Evolutionary conservation across 2,888 invertebrate species (phyloP), one percentile per base, ranked within the genome.

Genomic region (Ametastegia equiseti): DNA sequence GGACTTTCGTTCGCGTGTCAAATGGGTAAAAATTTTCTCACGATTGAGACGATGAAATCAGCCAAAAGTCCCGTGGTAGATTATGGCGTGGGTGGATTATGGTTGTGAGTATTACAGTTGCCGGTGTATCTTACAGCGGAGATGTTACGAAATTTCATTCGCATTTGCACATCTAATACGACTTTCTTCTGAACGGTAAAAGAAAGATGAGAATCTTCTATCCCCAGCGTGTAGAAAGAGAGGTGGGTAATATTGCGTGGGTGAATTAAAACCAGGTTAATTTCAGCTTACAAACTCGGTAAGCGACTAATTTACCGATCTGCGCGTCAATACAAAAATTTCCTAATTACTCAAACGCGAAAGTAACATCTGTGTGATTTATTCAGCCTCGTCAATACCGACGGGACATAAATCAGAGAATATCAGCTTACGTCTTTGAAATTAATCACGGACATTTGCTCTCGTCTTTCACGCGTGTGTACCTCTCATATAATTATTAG

Each of bases 61-160:
- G 30, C 60, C 19, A 23, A 54, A 9, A 54, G 30, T 71, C n/a
- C n/a, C n/a, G n/a, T n/a, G n/a, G n/a, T n/a, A n/a, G n/a, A n/a
- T n/a, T n/a, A n/a, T 15, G 27, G 54, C 54, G 75, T 75, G 75
- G 75, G 75, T 13, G 54, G 9, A 9, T 27, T 30, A 6, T 47
- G 27, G 50, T 19, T 54, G 50, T 30, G 23, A 30, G 6, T 13
- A 36, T 54, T 54, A 75, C 54, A 11, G 50, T 54, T 54, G 36
- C 75, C 23, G n/a, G 75, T 54, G 33, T n/a, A 54, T 75, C 50
- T 50, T 54, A 27, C n/a, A 11, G 50, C 36, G 36, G 19, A 54
- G 54, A 36, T 11, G 54, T 75, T 75, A 75, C 75, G 75, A 75
- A 75, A 75, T 54, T 45, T 69, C n/a, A 45, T 47, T 42, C 71